Evolutionary conservation across 2,888 invertebrate species (phyloP).

Genomic region (Drosophila borealis): DNA sequence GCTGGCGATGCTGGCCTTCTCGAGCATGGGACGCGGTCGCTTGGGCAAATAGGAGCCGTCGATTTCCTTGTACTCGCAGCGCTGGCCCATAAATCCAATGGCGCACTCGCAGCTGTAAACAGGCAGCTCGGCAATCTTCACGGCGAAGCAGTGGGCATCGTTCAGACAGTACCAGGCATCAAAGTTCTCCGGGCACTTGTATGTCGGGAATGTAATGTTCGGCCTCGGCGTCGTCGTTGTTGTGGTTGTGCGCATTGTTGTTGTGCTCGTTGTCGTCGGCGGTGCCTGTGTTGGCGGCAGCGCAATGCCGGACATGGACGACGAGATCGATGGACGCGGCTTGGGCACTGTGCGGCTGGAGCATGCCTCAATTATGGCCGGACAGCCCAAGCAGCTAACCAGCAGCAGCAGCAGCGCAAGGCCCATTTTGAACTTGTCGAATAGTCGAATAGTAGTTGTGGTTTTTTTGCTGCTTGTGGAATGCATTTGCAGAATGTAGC

Average conservation of each 20-base stretch:
- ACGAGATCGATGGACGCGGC: constrained; percentile 87
- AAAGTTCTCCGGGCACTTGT: constrained; percentile 96
- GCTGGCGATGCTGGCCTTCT: constrained; percentile 93
- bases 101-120: constrained; percentile 98
- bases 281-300: constrained; percentile 63
- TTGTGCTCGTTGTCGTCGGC: constrained; percentile 82
- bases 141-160: constrained; percentile 97
- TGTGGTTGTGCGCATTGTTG: constrained; percentile 87
- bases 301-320: constrained; percentile 72
- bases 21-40: constrained; percentile 90
- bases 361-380: constrained; percentile 78
- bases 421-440: constrained; percentile 42
- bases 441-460: constrained; percentile 5
- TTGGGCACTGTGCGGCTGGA: constrained; percentile 89
- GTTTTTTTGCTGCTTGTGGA: constrained; percentile 57
- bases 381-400: constrained; percentile 54
- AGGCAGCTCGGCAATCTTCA: constrained; percentile 95
- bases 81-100: constrained; percentile 96
- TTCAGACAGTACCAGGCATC: constrained; percentile 98
- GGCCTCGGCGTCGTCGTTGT: constrained; percentile 92
- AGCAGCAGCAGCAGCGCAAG: constrained; percentile 44
- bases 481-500: constrained; percentile 58
- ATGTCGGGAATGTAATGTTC: constrained; percentile 98
- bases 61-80: constrained; percentile 98
- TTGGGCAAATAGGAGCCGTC: constrained; percentile 94